Evolutionary conservation across 2,113 vertebrate species (phyloP), one percentile per base, ranked within the genome.

Genomic region (Catharus minimus): DNA sequence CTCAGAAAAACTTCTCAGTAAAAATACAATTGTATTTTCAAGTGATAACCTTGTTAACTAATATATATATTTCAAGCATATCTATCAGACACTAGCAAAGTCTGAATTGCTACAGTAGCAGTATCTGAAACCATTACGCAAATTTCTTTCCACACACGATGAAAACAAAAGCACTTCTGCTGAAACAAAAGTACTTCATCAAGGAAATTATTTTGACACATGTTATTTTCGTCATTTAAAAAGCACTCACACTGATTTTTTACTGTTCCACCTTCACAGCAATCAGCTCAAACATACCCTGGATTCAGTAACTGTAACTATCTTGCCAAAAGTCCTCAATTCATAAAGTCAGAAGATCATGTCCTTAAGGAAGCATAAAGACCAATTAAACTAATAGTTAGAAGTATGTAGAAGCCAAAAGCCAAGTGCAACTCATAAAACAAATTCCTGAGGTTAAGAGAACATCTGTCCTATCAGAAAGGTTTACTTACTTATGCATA

Each of bases 21-120:
- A 95, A 97, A 97, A 97, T 82, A 93, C 49, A 71, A 96, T 62
- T 88, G 89, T 92, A 86, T 93, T 90, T 96, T 86, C 90, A 90
- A 96, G 84, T 81, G 44, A 93, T 95, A 96, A 91, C 95, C 94
- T 96, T 91, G 93, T 96, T 96, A 97, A 97, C 92, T 93, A 95
- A 93, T 92, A 93, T 92, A 97, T 95, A 95, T 61, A 96, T 94
- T 97, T 95, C 83, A 95, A 89, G 87, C 71, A 86, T 74, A 89
- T 94, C 95, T 97, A 95, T 97, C 81, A 95, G 67, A 91, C 32
- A 77, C 11, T 38, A 94, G 83, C 46, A 93, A 86, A 88, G n/a
- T 91, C 67, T 87, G 56, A 92, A 96, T 41, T 96, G 71, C 73
- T 89, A 86, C 30, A 92, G 83, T 27, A 87, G 75, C 65, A 85